phyloP scores from a whole-genome alignment of 1,140 invertebrate genomes.

The Drusus annulatus region DNA sequence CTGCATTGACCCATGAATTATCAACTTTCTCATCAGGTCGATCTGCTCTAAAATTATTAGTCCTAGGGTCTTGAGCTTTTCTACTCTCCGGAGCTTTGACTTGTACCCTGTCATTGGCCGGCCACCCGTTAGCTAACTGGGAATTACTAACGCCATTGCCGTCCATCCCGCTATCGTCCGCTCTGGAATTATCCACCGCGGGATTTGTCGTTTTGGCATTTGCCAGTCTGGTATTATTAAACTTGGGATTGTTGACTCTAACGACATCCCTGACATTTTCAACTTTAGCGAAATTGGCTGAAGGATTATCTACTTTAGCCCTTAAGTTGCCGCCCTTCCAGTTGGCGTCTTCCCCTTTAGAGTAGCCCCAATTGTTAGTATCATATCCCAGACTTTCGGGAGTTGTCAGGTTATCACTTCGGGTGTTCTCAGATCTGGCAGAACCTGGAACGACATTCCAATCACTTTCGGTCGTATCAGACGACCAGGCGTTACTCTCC shows the following conservation, averaged over 20 bases:
- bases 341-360: no score
- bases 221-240: neutral
- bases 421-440: no score
- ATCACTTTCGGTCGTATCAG: no score
- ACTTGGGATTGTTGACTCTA: neutral
- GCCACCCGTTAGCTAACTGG: neutral
- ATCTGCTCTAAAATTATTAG: neutral
- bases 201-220: neutral
- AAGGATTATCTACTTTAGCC: no score
- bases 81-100: no score
- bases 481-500: no score
- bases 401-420: no score
- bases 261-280: neutral
- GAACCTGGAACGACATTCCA: no score
- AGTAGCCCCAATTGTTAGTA: no score
- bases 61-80: neutral
- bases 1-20: conserved; percentile 12
- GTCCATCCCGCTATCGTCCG: neutral
- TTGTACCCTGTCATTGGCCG: neutral
- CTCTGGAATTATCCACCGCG: neutral
- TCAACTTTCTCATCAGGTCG: conserved; percentile 5
- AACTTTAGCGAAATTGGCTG: no score
- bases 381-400: no score
- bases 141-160: neutral
- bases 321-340: no score